Evolutionary conservation across 1,140 invertebrate species (phyloP).

Genomic region (Galleria mellonella): DNA sequence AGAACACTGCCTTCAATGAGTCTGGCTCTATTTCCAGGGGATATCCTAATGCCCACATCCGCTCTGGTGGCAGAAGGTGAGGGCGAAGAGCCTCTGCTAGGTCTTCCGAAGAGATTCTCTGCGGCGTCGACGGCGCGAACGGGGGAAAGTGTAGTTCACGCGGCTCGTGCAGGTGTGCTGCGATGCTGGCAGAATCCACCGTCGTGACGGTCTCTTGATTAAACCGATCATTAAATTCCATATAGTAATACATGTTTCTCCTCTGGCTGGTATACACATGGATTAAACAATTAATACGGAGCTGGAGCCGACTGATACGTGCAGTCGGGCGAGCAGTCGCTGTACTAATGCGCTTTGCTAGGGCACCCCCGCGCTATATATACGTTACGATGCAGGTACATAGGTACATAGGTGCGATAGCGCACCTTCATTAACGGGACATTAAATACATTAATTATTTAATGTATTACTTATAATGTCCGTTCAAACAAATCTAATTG

Average conservation of each 20-base stretch:
- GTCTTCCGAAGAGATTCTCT: conserved; percentile 50
- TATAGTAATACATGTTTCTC: conserved; percentile 59
- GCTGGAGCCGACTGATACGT: conserved; percentile 47
- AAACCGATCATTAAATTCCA: conserved; percentile 57
- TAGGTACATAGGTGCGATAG: too few species aligned
- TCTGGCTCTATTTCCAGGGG: conserved; percentile 79
- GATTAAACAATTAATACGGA: conserved; percentile 54
- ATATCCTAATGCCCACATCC: conserved; percentile 82
- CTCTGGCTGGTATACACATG: conserved; percentile 61
- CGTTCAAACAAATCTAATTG: too few species aligned
- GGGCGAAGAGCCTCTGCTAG: conserved; percentile 53
- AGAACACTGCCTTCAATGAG: conserved; percentile 78
- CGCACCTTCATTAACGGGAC: conserved; percentile 65
- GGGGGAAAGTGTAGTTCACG: conserved; percentile 54
- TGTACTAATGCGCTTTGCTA: conserved; percentile 57
- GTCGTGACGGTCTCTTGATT: conserved; percentile 52
- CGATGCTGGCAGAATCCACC: conserved; percentile 42
- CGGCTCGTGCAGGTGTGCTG: conserved; percentile 50
- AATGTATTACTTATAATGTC: too few species aligned
- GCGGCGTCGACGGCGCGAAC: conserved; percentile 51
- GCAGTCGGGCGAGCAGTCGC: conserved; percentile 62
- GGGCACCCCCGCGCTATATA: conserved; percentile 63
- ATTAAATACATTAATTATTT: too few species aligned
- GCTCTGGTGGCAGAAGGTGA: conserved; percentile 79
- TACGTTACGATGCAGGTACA: conserved; percentile 64